These are phyloP conservation scores for Phoxinus phoxinus DNA, from an alignment of 2,113 vertebrate species.

Conservation along the genomic window DNA sequence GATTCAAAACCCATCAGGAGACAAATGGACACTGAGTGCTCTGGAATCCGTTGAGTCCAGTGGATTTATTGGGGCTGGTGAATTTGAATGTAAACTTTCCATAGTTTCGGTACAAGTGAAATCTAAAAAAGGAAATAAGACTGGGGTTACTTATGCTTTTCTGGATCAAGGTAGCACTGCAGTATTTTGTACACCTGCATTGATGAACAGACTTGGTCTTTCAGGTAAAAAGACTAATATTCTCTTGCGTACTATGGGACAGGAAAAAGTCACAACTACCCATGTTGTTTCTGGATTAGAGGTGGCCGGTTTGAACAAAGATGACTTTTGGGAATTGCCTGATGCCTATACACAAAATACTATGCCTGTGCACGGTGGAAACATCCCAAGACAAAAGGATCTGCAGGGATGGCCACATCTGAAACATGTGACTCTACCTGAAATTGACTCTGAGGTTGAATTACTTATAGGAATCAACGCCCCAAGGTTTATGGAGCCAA, in stretches of 20 bases:
- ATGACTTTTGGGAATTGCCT: neutral
- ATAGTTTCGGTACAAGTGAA: neutral
- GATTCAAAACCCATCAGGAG: neutral
- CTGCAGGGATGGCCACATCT: neutral
- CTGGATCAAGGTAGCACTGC: too few relatives aligned
- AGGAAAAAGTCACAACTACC: neutral
- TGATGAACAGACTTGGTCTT: neutral
- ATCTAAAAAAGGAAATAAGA: conserved; percentile 4
- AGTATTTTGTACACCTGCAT: neutral
- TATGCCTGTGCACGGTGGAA: neutral
- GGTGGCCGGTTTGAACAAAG: neutral
- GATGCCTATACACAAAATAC: neutral
- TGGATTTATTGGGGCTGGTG: conserved; percentile 10
- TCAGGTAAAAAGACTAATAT: neutral
- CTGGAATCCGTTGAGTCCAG: neutral
- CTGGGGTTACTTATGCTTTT: neutral
- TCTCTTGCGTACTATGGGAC: neutral
- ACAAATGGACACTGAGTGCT: neutral
- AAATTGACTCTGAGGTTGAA: neutral
- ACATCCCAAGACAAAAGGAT: neutral
- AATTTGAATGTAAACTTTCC: neutral
- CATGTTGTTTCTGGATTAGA: neutral
- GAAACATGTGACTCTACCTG: neutral
- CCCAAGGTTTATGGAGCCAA: neutral
- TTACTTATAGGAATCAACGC: neutral